Base-by-base conservation (phyloP, 2,797 vertebrate species). In the Phrynocephalus vlangalii region DNA sequence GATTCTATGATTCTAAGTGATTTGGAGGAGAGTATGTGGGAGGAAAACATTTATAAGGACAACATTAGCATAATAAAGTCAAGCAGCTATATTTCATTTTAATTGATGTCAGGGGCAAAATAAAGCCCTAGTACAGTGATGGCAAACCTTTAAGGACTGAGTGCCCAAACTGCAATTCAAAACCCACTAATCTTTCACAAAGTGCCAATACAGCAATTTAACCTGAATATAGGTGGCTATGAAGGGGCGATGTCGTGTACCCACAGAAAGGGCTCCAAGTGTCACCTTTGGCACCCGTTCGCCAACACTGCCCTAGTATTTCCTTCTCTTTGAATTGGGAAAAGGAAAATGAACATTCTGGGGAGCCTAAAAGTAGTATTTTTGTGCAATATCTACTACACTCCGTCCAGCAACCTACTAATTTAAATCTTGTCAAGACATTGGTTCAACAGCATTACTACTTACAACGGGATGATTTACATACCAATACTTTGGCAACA, bases 331-430 rank as follows among this genome's bases (percentile, higher is more conserved):
- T 80, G 48, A 71, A 60, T 38, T 66, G 70, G 24, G 30, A 30
- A 5, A 5, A 11, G 24, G 60, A n/a, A 56, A 63, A 3, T n/a
- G 22, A 78, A 7, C 15, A 38, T 50, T 68, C 15, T 9, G 10
- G 20, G 2, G 6, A 8, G 3, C 33, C 22, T 24, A 18, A 60
- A n/a, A 79, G 11, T 7, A 20, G 5, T 9, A 8, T 50, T 80
- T 80, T 82, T 82, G 48, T 3, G 66, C 5, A 87, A 77, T 52
- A 15, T 83, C 76, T 83, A 38, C 73, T 77, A 28, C 63, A 24
- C 30, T 30, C 77, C 28, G 82, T 77, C 33, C 5, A 76, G 80
- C 48, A 87, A 2, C 68, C 20, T 5, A 1, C 30, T 82, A 56
- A 33, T 76, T 77, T 82, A 76, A 77, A 87, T 70, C 48, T 28